phyloP scores from a whole-genome alignment of 2,113 vertebrate genomes.

The Rostratula benghalensis region DNA sequence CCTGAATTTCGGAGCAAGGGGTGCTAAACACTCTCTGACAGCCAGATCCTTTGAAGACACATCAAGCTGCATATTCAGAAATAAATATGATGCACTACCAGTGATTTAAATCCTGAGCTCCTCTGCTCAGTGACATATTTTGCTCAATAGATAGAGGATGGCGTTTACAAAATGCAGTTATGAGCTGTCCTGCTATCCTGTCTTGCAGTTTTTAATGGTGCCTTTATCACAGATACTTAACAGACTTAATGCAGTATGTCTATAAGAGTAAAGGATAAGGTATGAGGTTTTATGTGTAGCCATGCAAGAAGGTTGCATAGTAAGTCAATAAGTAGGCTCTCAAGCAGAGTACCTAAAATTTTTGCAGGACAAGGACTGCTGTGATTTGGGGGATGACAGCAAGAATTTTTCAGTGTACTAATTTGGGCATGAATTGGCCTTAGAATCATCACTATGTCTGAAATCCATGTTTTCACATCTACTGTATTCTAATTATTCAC shows the following conservation, averaged over 20 bases:
- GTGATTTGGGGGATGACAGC: background rate
- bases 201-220: background rate
- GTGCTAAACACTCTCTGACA: background rate
- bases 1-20: background rate
- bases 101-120: background rate
- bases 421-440: background rate
- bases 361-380: background rate
- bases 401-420: background rate
- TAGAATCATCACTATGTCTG: background rate
- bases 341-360: background rate
- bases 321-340: background rate
- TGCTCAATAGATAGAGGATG: background rate
- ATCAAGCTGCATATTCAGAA: background rate
- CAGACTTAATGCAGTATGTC: background rate
- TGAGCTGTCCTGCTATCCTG: background rate
- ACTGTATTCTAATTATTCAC: background rate
- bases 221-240: background rate
- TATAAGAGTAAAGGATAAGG: background rate
- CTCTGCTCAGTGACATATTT: background rate
- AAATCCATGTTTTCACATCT: background rate
- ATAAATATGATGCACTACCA: background rate
- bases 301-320: background rate
- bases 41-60: background rate
- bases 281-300: background rate
- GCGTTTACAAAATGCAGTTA: background rate